phyloP scores from a whole-genome alignment of 2,797 vertebrate genomes.

The Rallus crepitans region DNA sequence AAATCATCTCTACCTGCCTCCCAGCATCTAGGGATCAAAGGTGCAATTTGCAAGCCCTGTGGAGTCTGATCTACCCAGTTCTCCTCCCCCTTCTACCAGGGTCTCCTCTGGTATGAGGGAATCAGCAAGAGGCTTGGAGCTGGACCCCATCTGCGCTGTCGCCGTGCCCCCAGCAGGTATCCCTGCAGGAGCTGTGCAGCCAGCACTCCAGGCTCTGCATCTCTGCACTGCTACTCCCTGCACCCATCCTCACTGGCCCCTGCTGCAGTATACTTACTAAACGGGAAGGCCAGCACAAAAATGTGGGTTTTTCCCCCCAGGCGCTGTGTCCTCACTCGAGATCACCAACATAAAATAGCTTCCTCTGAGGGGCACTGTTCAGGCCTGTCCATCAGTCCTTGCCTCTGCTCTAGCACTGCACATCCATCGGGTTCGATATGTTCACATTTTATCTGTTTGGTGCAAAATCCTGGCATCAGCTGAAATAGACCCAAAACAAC shows the following conservation, averaged over 20 bases:
- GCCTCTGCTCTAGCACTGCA: neutral
- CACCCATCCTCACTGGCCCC: neutral
- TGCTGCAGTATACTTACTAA: neutral
- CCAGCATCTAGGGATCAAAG: neutral
- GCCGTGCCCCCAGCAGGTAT: neutral
- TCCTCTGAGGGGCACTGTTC: neutral
- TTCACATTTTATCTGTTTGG: neutral
- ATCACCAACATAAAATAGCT: neutral
- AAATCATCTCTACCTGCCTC: neutral
- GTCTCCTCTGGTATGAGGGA: neutral
- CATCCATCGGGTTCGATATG: accelerated
- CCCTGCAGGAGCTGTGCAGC: neutral
- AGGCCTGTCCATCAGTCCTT: neutral
- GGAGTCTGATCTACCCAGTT: neutral
- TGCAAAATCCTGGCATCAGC: conserved; percentile 1
- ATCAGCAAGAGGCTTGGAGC: too few species aligned
- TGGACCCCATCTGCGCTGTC: too few species aligned
- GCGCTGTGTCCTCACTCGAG: neutral
- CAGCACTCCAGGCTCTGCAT: neutral
- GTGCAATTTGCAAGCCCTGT: neutral
- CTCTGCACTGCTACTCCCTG: neutral
- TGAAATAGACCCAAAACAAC: conserved; percentile 1
- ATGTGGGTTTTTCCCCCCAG: neutral
- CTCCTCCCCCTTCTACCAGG: neutral
- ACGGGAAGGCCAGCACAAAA: neutral